Percentiles rank a stretch among this genome's conserved stretches.
Evolutionary conservation across 1,140 invertebrate species (phyloP).

Genomic region (Onthophagus taurus): DNA sequence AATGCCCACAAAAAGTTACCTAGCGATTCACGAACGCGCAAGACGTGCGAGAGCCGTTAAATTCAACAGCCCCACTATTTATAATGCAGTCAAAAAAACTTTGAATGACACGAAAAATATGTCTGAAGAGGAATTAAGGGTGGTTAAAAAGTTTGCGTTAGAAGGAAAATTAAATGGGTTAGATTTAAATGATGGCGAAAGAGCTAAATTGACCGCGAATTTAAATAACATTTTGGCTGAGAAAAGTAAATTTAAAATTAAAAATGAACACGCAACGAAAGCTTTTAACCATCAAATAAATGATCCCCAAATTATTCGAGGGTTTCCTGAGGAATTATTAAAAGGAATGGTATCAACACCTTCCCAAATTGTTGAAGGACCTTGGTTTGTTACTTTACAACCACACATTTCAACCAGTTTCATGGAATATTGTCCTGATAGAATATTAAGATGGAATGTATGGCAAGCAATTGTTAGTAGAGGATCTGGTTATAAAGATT

Average conservation of each 20-base stretch:
- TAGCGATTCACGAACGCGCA: constrained; percentile 63
- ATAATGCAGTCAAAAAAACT: constrained; percentile 55
- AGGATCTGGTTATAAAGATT: constrained; percentile 56
- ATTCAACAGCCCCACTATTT: constrained; percentile 57
- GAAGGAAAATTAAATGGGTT: constrained; percentile 77
- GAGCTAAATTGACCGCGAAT: constrained; percentile 41
- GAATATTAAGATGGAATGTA: constrained; percentile 65
- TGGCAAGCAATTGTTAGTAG: constrained; percentile 68
- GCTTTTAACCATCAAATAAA: constrained; percentile 56
- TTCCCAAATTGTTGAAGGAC: constrained; percentile 52
- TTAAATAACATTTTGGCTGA: constrained; percentile 43
- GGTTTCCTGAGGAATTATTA: constrained; percentile 65
- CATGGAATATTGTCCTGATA: constrained; percentile 73
- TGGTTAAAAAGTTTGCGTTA: constrained; percentile 67
- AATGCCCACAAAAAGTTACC: constrained; percentile 67
- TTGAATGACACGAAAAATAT: constrained; percentile 40
- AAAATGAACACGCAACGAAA: constrained; percentile 50
- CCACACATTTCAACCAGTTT: constrained; percentile 61
- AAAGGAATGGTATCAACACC: constrained; percentile 55
- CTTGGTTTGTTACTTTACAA: constrained; percentile 70
- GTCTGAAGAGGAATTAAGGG: constrained; percentile 55
- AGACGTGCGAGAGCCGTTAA: constrained; percentile 52
- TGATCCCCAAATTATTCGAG: constrained; percentile 54
- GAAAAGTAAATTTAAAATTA: constrained; percentile 50
- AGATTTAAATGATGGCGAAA: constrained; percentile 37